Evolutionary conservation across 2,888 invertebrate genomes (phyloP), one percentile per base, ranked within the genome.

Genomic region (Hybos culiciformis): DNA sequence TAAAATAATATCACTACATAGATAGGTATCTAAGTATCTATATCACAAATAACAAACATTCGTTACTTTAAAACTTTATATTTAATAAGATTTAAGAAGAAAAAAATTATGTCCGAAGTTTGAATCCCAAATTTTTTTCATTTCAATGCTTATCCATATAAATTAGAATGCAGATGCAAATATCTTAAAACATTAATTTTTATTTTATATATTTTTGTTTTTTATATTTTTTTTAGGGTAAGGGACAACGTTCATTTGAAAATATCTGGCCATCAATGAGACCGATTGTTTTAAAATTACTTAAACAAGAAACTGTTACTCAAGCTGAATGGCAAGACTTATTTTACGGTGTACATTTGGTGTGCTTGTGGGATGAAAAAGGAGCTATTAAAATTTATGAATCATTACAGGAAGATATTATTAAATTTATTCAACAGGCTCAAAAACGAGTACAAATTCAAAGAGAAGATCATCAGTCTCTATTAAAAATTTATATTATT

Each of bases 241-340:
- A 82, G 68, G 83, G 80, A 51, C 83, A 84, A 66, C 75, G 83
- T 54, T 77, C 78, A 55, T 96, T 94, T 66, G 93, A 96, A 67
- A 91, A 92, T 60, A 88, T 93, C 77, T 98, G 97, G 97, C 91
- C 90, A 44, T 75, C 76, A 54, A 94, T 96, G 84, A 78, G 91
- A 51, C 88, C 90, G 11, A 90, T 90, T 55, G 92, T 98, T 44
- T 70, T 93, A 50, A 93, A 94, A 67, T 73, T 98, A 47, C 70
- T 98, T 39, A 81, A 90, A 59, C 96, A 97, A 67, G 90, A 97
- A 67, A 74, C 88, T 7, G 96, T 99, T 2, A 83, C 87, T 12
- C 85, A 91, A 56, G 73, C 74, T 17, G 96, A 98, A 74, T 98
- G 98, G 98, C 97, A 98, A 63, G 91, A 93, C 67, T 71, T 97